These are phyloP conservation scores for Hyles lineata DNA, from an alignment of 2,888 invertebrate genomes.

Conservation along the genomic window DNA sequence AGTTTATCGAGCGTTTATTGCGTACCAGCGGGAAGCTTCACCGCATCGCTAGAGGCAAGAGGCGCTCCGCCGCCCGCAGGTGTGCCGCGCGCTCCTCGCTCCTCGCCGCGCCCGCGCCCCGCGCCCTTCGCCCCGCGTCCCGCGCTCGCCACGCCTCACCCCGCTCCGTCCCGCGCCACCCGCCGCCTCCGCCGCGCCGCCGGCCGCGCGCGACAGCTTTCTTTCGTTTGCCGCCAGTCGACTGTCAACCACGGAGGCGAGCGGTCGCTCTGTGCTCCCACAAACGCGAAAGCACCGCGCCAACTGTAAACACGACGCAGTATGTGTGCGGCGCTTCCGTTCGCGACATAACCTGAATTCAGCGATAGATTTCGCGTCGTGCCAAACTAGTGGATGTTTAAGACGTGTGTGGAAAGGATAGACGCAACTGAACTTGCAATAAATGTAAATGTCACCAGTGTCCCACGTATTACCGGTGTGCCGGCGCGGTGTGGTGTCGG, in stretches of 20 bases:
- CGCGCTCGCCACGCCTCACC: slow-evolving; percentile 61
- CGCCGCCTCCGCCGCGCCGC: slow-evolving; percentile 46
- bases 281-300: slow-evolving; percentile 67
- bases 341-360: slow-evolving; percentile 74
- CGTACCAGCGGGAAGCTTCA: slow-evolving; percentile 83
- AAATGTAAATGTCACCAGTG: slow-evolving; percentile 76
- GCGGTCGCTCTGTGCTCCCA: slow-evolving; percentile 53
- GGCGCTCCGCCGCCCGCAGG: slow-evolving; percentile 76
- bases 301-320: slow-evolving; percentile 83
- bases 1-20: slow-evolving; percentile 85
- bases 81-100: slow-evolving; percentile 65
- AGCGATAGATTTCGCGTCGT: slow-evolving; percentile 71
- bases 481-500: slow-evolving; percentile 67
- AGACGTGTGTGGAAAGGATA: slow-evolving; percentile 64
- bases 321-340: slow-evolving; percentile 75
- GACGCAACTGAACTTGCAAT: slow-evolving; percentile 68
- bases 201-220: slow-evolving; percentile 58
- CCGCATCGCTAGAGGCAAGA: slow-evolving; percentile 65
- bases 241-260: slow-evolving; percentile 75
- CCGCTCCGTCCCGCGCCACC: slow-evolving; percentile 61
- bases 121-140: slow-evolving; percentile 48
- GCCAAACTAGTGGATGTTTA: slow-evolving; percentile 73
- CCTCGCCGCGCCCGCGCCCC: slow-evolving; percentile 40
- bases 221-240: slow-evolving; percentile 69
- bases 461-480: slow-evolving; percentile 66